Evolutionary conservation across 2,113 vertebrate species (phyloP).

Genomic region (Craseonycteris thonglongyai): DNA sequence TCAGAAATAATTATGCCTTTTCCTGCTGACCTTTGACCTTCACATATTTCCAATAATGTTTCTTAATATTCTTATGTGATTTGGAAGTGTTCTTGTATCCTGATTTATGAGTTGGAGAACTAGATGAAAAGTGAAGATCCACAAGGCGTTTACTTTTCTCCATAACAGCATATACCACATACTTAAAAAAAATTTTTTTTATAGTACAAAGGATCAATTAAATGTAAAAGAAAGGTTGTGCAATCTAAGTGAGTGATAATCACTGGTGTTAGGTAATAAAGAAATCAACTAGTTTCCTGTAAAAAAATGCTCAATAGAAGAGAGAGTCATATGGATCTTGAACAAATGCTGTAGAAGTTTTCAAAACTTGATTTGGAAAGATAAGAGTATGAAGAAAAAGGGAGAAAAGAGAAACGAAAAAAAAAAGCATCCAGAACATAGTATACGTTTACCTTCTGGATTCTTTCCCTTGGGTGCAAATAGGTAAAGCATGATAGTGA

Average conservation of each 20-base stretch:
- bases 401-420: neutral
- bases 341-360: neutral
- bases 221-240: neutral
- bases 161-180: neutral
- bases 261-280: neutral
- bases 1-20: neutral
- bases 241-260: neutral
- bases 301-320: neutral
- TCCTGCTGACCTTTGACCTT: neutral
- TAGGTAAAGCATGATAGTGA: neutral
- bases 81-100: neutral
- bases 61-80: neutral
- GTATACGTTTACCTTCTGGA: neutral
- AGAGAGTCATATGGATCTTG: neutral
- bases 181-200: no score
- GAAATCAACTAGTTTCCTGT: neutral
- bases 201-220: neutral
- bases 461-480: neutral
- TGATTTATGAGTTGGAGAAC: neutral
- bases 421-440: neutral
- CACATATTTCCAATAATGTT: neutral
- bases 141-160: neutral
- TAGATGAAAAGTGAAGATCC: neutral
- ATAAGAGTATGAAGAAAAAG: neutral
- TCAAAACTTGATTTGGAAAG: neutral